These are phyloP conservation scores for Buphagus erythrorhynchus DNA, from an alignment of 2,797 vertebrate species.

Conservation along the genomic window DNA sequence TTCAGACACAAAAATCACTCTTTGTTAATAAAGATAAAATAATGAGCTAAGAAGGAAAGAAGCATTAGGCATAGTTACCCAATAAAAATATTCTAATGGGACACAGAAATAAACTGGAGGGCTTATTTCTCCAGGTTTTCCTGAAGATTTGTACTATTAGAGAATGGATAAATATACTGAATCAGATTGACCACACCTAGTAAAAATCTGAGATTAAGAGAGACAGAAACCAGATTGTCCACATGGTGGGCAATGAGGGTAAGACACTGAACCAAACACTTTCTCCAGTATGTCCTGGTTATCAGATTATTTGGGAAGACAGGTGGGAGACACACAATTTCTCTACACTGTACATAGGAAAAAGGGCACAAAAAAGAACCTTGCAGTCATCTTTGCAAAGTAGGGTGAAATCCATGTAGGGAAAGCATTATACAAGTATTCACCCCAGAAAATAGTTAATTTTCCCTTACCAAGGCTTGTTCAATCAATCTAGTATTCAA, in stretches of 20 bases:
- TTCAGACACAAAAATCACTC: neutral
- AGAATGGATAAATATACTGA: neutral
- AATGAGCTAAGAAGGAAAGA: neutral
- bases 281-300: neutral
- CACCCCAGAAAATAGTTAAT: neutral
- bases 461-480: neutral
- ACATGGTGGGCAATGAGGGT: neutral
- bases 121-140: neutral
- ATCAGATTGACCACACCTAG: neutral
- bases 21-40: neutral
- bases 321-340: neutral
- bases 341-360: neutral
- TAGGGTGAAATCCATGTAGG: neutral
- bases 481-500: neutral
- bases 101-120: neutral
- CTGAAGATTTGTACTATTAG: neutral
- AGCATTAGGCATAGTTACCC: neutral
- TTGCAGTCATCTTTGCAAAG: neutral
- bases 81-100: neutral
- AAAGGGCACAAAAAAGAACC: neutral
- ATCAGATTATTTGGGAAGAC: neutral
- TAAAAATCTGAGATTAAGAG: neutral
- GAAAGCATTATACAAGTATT: neutral
- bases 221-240: neutral
- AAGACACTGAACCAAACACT: neutral